Evolutionary conservation across 2,888 invertebrate species (phyloP), one percentile per base, ranked within the genome.

Genomic region (Octodonta nipae): DNA sequence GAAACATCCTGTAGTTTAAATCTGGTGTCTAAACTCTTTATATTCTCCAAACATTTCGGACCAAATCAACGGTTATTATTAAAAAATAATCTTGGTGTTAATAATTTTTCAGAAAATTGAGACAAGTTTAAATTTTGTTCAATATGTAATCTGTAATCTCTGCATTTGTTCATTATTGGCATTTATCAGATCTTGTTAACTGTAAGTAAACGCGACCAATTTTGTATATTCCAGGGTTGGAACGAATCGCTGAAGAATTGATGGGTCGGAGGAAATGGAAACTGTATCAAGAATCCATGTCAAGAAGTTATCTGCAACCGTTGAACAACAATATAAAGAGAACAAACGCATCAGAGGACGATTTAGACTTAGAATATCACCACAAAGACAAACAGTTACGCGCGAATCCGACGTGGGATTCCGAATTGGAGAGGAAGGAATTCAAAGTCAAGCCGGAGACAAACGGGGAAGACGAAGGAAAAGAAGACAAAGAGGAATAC

Each of bases 241-340:
- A 87, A 83, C 80, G 85, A 73, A 83, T 87, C 73, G 86, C 86
- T 74, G 86, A 87, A 74, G 86, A 86, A 82, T 84, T 86, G 78
- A 86, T 87, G 87, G 87, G 86, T 74, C 82, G 84, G 73, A 80
- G 85, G 80, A 85, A 81, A 86, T 87, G 87, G 86, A 84, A 84
- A 76, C 77, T 82, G 71, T 86, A 84, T 68, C 86, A 85, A 77
- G 84, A 86, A 72, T 62, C 62, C 52, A 61, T 61, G 59, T 60
- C 60, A 50, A 62, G 61, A 54, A 62, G 54, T 58, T 60, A 62
- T 53, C 53, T 61, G 50, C 57, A 59, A 59, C 61, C 61, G 44
- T 50, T 60, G 51, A 60, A 60, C 61, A 60, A 60, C 60, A 60
- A 60, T 54, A 56, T 56, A 48, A 58, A 60, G 49, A 49, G 49